Evolutionary conservation across 2,113 vertebrate species (phyloP).

Genomic region (Chloroceryle aenea): DNA sequence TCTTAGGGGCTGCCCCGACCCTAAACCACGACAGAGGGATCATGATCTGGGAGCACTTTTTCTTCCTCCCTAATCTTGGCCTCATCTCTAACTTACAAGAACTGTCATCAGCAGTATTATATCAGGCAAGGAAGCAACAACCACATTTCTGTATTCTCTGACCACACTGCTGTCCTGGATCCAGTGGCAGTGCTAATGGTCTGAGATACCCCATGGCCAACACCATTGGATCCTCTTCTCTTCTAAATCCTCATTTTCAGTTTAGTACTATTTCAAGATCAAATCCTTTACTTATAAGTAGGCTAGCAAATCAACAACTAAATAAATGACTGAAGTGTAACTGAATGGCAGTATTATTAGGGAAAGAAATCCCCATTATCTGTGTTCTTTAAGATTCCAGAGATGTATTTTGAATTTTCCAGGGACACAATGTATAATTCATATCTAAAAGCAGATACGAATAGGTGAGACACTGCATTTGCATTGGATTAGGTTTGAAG

Average conservation of each 20-base stretch:
- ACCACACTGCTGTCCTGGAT: background rate
- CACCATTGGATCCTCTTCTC: rapidly evolving
- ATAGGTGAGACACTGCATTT: background rate
- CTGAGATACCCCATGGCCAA: background rate
- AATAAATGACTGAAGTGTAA: background rate
- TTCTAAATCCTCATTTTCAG: background rate
- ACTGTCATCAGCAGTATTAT: background rate
- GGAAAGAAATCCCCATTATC: background rate
- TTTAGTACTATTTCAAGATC: background rate
- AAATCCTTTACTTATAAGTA: background rate
- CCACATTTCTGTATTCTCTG: background rate
- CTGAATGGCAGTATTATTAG: background rate
- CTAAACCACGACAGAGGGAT: too few relatives aligned
- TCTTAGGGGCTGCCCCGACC: too few relatives aligned
- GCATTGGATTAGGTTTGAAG: background rate
- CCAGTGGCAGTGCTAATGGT: too few relatives aligned
- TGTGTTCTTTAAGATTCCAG: background rate
- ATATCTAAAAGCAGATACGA: background rate
- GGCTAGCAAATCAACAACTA: background rate
- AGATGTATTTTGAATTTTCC: background rate
- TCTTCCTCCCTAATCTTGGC: background rate
- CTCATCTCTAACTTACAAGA: background rate
- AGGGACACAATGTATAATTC: background rate
- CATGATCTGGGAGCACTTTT: background rate
- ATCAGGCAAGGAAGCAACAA: background rate